Base-by-base conservation (phyloP, 2,113 vertebrate species). In the Anhinga rufa region DNA sequence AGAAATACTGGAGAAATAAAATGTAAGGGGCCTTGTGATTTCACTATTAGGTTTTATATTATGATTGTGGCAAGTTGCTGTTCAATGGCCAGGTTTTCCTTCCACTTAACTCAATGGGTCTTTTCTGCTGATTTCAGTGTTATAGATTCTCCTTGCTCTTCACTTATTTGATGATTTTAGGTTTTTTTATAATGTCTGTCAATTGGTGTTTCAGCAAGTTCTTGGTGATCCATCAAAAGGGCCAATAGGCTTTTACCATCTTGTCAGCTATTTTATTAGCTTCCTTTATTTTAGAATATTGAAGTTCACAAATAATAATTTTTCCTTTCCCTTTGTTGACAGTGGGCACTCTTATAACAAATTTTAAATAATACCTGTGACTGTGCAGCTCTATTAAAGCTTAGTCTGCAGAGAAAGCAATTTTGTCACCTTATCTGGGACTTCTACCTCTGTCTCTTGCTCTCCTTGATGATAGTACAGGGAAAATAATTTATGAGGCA, bases 211-310 rank as follows among this genome's bases (percentile, higher is more conserved):
- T 92, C 93, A 95, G 86, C 88, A 92, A 89, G 52, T 95, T 80
- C 69, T 72, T 61, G 69, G 66, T 89, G 69, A 93, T 95, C 40
- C 32, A 75, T 95, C 86, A 92, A 71, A 93, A 89, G 84, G 57
- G 65, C 83, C 92, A 79, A 89, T 75, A 86, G 52, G 52, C 44
- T 96, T 84, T 96, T 66, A 82, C 32, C 19, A 16, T 61, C 55
- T 36, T 68, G 28, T 58, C 86, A 94, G 80, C 36, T 91, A 72
- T 95, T 96, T 96, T 78, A 77, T 84, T 85, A 62, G 52, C 87
- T 81, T 92, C 84, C 64, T 94, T 86, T 95, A 77, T 96, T 95
- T 96, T 94, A 69, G 72, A 88, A 80, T 77, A 93, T 55, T 83
- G 49, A 90, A 74, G 19, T 75, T 76, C 57, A 82, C 3, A 9